Conservation (phyloP, 2,797 vertebrate genomes). For the Notolabrus celidotus region DNA sequence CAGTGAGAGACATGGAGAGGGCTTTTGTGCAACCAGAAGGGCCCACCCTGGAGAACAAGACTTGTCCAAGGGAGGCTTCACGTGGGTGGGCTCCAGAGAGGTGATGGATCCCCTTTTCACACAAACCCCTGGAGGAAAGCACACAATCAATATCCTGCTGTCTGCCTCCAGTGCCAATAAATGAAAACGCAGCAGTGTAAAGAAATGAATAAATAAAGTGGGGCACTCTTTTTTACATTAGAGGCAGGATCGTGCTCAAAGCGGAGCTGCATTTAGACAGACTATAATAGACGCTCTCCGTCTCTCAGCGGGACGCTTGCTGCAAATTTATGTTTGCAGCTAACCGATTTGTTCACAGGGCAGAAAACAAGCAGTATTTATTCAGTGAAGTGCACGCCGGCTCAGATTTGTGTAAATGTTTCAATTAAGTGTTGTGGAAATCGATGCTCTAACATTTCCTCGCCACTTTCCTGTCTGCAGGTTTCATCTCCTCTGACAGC, state of each 20-base stretch:
- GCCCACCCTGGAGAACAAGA: conserved; percentile 49
- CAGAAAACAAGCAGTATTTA: conserved; percentile 61
- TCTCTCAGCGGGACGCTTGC: conserved; percentile 55
- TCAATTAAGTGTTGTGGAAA: conserved; percentile 62
- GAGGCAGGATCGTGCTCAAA: conserved; percentile 45
- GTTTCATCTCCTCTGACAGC: conserved; percentile 48
- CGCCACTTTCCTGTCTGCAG: conserved; percentile 19
- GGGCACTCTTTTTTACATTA: conserved; percentile 58
- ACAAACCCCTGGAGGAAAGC: conserved; percentile 57
- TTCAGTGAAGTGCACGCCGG: conserved; percentile 39
- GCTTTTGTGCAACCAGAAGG: conserved; percentile 51
- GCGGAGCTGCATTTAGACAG: conserved; percentile 53
- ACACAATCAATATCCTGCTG: conserved; percentile 75
- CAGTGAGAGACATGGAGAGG: conserved; percentile 32
- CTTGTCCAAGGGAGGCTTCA: conserved; percentile 33
- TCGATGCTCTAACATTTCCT: conserved; percentile 52
- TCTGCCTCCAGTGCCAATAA: conserved; percentile 67
- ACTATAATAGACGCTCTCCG: conserved; percentile 46
- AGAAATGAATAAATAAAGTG: conserved; percentile 74
- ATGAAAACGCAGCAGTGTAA: conserved; percentile 64
- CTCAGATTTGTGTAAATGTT: conserved; percentile 65
- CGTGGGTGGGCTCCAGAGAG: conserved; percentile 60
- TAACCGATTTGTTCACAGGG: conserved; percentile 56
- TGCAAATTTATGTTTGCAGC: conserved; percentile 67
- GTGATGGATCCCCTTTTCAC: conserved; percentile 66